A percentile compares a stretch with the other conserved stretches of the same genome.
Conservation (phyloP, 2,888 invertebrate species). For the Chironomus riparius region DNA sequence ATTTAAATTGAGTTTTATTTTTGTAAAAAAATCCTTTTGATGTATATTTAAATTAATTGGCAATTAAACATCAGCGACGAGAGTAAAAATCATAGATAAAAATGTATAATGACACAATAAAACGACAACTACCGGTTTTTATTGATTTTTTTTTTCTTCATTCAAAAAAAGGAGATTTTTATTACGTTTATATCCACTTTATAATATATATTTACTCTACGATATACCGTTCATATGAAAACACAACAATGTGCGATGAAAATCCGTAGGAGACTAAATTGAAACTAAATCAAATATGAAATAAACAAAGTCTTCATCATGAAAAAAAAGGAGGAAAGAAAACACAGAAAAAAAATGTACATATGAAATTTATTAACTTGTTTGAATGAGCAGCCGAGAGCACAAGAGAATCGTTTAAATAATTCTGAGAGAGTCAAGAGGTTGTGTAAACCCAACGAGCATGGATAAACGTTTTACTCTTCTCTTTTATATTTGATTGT, state of each 20-base stretch:
- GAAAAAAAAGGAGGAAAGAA: not conserved
- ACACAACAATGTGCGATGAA: slow-evolving; percentile 3
- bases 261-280: slow-evolving; percentile 26
- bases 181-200: not conserved
- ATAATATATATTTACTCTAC: not conserved
- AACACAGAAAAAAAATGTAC: not conserved
- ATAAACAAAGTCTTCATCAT: slow-evolving; percentile 25
- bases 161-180: not conserved
- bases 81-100: not conserved
- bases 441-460: slow-evolving; percentile 15
- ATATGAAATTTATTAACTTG: slow-evolving; percentile 25
- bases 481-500: no score
- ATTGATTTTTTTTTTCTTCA: slow-evolving; percentile 14
- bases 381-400: not conserved
- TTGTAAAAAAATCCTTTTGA: no score
- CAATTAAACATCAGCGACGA: not conserved
- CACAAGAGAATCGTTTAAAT: not conserved
- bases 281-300: slow-evolving; percentile 28
- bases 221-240: not conserved
- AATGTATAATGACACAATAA: not conserved
- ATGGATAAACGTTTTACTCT: not conserved
- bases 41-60: no score
- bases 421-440: not conserved
- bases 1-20: no score
- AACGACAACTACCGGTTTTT: slow-evolving; percentile 7